phyloP scores from a whole-genome alignment of 2,888 invertebrate genomes.

The Agrotis segetum region DNA sequence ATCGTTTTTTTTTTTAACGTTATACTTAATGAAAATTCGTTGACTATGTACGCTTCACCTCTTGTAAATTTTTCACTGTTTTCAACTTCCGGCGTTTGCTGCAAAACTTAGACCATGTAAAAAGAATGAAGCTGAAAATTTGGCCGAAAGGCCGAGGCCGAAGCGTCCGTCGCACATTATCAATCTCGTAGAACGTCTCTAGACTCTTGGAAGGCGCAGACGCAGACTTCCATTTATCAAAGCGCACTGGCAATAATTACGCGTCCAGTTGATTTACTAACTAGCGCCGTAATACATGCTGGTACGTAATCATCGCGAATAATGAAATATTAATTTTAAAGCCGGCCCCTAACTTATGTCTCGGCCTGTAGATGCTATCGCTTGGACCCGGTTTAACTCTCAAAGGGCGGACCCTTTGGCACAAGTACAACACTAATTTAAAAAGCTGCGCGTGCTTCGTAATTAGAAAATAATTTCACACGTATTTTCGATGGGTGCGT shows the following conservation, averaged over 20 bases:
- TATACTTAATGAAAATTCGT: no score
- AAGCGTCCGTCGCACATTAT: no score
- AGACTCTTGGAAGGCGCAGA: constrained; percentile 35
- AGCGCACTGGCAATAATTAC: constrained; percentile 61
- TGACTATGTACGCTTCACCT: no score
- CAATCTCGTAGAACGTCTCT: not conserved
- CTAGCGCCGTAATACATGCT: constrained; percentile 61
- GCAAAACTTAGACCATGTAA: no score
- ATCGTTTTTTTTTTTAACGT: no score
- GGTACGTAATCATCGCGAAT: constrained; percentile 64
- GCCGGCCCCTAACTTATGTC: constrained; percentile 50
- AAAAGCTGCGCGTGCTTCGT: constrained; percentile 51
- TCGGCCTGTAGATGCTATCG: constrained; percentile 61
- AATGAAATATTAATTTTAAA: constrained; percentile 65
- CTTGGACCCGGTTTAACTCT: constrained; percentile 43
- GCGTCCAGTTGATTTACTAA: constrained; percentile 72
- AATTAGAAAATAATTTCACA: constrained; percentile 64
- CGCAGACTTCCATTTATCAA: constrained; percentile 57
- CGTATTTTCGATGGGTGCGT: constrained; percentile 50
- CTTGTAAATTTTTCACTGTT: no score
- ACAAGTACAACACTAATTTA: constrained; percentile 54
- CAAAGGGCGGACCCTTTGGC: constrained; percentile 53
- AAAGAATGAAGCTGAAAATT: no score
- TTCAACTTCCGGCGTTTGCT: no score
- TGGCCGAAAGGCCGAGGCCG: no score